These are phyloP conservation scores for Turritopsis dohrnii DNA, from an alignment of 30 jellyfish, hydroid and myxozoan species.

Conservation along the genomic window DNA sequence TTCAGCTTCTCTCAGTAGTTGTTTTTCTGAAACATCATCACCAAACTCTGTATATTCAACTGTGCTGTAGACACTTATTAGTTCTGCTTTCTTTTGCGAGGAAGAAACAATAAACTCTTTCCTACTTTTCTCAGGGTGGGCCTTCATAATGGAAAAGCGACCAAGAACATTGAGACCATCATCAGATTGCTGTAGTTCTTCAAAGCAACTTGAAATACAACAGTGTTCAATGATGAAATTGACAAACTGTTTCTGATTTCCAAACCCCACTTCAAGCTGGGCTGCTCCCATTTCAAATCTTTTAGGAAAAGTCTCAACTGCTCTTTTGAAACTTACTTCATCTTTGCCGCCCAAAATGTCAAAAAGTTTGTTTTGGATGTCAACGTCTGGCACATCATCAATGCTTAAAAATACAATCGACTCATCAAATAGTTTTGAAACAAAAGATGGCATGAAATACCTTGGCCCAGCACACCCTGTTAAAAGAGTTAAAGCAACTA, in stretches of 20 bases:
- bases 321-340: constrained; percentile 15
- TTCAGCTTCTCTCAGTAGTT: constrained; percentile 7
- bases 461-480: too few species aligned
- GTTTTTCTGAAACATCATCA: neutral
- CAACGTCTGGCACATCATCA: too few species aligned
- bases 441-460: too few species aligned
- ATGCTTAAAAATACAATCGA: too few species aligned
- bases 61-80: neutral
- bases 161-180: constrained; percentile 17
- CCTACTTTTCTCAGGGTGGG: constrained; percentile 10
- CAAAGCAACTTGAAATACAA: too few species aligned
- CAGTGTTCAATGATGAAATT: too few species aligned
- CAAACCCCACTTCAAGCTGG: neutral
- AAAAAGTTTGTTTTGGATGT: too few species aligned
- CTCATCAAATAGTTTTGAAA: too few species aligned
- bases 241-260: neutral
- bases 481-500: too few species aligned
- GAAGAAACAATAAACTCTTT: too few species aligned
- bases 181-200: constrained; percentile 12
- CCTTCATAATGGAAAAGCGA: neutral
- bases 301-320: neutral
- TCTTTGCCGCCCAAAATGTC: neutral
- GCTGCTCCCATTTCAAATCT: constrained; percentile 14
- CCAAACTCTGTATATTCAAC: neutral
- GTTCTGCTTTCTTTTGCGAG: neutral